These are phyloP conservation scores for Drosophila pseudoobscura DNA, from an alignment of 1,140 invertebrate species.

Conservation along the genomic window DNA sequence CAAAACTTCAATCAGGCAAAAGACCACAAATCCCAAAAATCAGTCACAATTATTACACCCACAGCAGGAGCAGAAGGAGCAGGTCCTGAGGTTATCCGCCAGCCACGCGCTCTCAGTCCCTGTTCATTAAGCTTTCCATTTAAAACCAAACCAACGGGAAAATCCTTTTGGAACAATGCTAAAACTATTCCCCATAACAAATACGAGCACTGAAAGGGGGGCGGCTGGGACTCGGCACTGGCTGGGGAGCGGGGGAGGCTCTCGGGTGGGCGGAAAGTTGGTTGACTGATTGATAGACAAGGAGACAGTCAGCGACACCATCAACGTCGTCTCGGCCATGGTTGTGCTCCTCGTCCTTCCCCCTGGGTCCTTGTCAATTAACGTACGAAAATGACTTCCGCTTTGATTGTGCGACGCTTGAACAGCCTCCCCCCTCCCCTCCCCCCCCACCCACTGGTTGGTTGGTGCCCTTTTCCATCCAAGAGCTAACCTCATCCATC, in stretches of 20 bases:
- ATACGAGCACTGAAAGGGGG: constrained; percentile 35
- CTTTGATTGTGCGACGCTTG: constrained; percentile 67
- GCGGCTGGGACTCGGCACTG: background rate
- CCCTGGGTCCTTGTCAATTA: constrained; percentile 72
- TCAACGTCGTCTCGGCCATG: constrained; percentile 46
- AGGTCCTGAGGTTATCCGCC: constrained; percentile 24
- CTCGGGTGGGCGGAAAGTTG: constrained; percentile 38
- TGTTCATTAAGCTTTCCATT: constrained; percentile 76
- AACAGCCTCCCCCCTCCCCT: background rate
- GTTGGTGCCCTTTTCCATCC: constrained; percentile 3
- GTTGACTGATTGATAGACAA: constrained; percentile 70
- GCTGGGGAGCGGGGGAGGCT: no score
- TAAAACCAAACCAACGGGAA: constrained; percentile 49
- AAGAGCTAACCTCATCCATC: constrained; percentile 58
- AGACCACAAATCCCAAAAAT: constrained; percentile 58
- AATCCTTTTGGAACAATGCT: constrained; percentile 58
- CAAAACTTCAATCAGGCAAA: constrained; percentile 53
- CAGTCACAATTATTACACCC: constrained; percentile 70
- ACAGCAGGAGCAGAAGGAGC: background rate
- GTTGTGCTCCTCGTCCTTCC: constrained; percentile 29
- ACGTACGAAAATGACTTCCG: constrained; percentile 82
- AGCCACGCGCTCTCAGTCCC: background rate
- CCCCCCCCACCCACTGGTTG: background rate
- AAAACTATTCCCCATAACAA: constrained; percentile 77
- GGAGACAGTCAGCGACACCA: constrained; percentile 72